phyloP scores from a whole-genome alignment of 2,113 vertebrate genomes.

The Trogon melanurus region DNA sequence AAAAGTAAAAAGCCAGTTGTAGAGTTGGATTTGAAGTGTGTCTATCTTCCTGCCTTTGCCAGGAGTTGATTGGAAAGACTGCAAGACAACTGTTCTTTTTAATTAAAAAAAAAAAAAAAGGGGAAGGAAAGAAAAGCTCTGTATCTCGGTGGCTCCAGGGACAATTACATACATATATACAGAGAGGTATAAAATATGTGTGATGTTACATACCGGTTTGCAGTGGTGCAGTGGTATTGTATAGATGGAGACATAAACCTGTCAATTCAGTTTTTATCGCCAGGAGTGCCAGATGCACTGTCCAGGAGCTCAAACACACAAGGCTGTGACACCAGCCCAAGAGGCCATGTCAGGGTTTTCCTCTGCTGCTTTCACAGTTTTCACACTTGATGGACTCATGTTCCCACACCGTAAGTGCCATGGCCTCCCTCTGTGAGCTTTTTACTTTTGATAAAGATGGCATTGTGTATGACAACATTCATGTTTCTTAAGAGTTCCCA shows the following conservation, averaged over 20 bases:
- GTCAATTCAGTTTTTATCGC: constrained; percentile 30
- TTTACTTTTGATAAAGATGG: constrained; percentile 20
- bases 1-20: neutral
- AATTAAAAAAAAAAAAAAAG: neutral
- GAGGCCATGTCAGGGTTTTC: neutral
- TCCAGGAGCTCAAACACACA: neutral
- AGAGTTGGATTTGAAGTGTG: neutral
- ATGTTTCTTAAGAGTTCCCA: constrained; percentile 11
- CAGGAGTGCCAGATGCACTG: constrained; percentile 43
- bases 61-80: neutral
- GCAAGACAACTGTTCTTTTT: neutral
- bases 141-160: neutral
- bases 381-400: neutral
- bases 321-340: neutral
- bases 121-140: neutral
- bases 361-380: constrained; percentile 12
- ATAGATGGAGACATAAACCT: constrained; percentile 32
- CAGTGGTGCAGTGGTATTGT: neutral
- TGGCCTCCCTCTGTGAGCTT: neutral
- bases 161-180: neutral
- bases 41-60: neutral
- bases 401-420: neutral
- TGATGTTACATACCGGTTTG: neutral
- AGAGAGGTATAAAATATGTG: neutral
- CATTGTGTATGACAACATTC: neutral